Conservation (phyloP, 1,140 invertebrate species). For the Cydia splendana region DNA sequence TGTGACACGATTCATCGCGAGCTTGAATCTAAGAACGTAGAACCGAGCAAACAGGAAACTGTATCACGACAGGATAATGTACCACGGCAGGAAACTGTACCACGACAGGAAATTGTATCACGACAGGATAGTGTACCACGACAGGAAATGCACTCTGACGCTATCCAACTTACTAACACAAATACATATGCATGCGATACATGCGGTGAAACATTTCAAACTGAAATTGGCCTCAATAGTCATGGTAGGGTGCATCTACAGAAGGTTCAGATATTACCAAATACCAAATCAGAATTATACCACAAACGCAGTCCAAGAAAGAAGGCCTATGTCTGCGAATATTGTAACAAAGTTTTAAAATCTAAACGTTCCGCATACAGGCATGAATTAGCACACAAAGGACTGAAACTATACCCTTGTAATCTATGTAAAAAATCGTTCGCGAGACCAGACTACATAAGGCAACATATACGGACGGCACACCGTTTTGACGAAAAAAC, state of each 20-base stretch:
- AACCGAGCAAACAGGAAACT: too few species aligned
- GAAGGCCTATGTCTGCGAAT: not conserved
- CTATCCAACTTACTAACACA: not conserved
- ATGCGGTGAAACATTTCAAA: not conserved
- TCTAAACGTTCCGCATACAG: not conserved
- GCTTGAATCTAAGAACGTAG: too few species aligned
- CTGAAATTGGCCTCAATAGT: not conserved
- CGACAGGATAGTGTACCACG: too few species aligned
- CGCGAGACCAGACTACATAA: not conserved
- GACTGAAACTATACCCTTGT: not conserved
- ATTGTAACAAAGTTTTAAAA: not conserved
- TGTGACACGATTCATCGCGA: too few species aligned
- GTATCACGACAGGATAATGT: too few species aligned
- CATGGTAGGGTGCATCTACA: not conserved
- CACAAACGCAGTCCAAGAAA: not conserved
- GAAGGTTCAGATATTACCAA: not conserved
- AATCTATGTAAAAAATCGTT: not conserved
- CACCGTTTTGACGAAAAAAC: not conserved
- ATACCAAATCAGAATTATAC: not conserved
- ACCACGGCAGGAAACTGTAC: too few species aligned
- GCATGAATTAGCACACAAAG: not conserved
- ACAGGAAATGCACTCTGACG: too few species aligned
- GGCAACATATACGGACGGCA: not conserved
- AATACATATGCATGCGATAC: not conserved
- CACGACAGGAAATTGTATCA: too few species aligned